These are phyloP conservation scores for Meiosimyza platycephala DNA, from an alignment of 2,888 invertebrate species.

Conservation along the genomic window DNA sequence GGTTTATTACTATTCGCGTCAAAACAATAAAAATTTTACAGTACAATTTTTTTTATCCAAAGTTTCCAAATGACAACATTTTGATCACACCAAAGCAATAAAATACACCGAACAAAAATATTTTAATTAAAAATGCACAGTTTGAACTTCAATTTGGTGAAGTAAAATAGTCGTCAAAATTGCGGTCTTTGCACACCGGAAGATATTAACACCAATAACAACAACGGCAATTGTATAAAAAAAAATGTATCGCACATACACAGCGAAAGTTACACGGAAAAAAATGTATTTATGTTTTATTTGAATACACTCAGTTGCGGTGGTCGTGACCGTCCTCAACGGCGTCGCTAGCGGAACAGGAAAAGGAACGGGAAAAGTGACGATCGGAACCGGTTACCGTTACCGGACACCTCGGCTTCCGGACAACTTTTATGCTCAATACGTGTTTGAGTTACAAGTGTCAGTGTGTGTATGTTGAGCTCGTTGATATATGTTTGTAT, in stretches of 20 bases:
- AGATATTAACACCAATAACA: constrained; percentile 53
- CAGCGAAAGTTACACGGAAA: constrained; percentile 17
- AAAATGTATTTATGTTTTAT: constrained; percentile 30
- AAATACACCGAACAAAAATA: too few relatives aligned
- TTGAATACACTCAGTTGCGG: constrained; percentile 14
- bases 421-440: constrained; percentile 58
- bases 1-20: too few relatives aligned
- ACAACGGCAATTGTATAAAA: constrained; percentile 15
- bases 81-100: too few relatives aligned
- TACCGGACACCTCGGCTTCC: constrained; percentile 69
- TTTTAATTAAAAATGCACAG: too few relatives aligned
- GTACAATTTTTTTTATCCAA: too few relatives aligned
- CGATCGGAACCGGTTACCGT: constrained; percentile 70
- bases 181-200: constrained; percentile 52
- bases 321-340: constrained; percentile 32
- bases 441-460: constrained; percentile 35
- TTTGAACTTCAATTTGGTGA: too few relatives aligned
- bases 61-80: too few relatives aligned
- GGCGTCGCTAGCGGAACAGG: constrained; percentile 62
- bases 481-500: constrained; percentile 29
- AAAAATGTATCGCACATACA: constrained; percentile 30
- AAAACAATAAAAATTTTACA: too few relatives aligned
- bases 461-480: constrained; percentile 24
- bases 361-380: constrained; percentile 69
- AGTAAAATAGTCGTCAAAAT: constrained; percentile 37